phyloP scores from a whole-genome alignment of 2,888 invertebrate species.

The Odontocolon sp. region DNA sequence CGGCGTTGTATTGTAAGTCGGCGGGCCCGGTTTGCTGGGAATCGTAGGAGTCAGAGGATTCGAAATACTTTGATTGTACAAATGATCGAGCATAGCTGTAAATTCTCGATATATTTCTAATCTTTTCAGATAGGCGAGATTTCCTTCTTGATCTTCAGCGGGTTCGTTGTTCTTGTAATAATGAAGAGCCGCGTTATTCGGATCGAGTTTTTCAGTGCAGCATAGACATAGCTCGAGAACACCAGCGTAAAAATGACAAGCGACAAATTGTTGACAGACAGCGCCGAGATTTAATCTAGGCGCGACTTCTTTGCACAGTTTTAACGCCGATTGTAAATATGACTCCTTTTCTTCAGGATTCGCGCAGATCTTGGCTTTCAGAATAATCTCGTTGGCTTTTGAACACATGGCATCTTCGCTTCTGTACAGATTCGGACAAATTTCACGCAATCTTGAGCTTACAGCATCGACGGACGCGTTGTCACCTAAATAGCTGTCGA shows the following conservation, averaged over 20 bases:
- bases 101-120: conserved; percentile 95
- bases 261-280: conserved; percentile 92
- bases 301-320: conserved; percentile 94
- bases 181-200: conserved; percentile 92
- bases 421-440: conserved; percentile 96
- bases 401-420: conserved; percentile 98
- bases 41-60: conserved; percentile 79
- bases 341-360: conserved; percentile 90
- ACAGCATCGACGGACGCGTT: conserved; percentile 97
- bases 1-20: conserved; percentile 70
- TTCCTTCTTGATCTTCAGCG: conserved; percentile 91
- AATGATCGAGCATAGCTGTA: conserved; percentile 88
- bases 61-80: conserved; percentile 84
- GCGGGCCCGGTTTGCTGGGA: conserved; percentile 79
- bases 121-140: conserved; percentile 88
- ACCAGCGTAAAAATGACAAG: conserved; percentile 92
- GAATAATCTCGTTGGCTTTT: conserved; percentile 95
- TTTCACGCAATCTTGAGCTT: conserved; percentile 91
- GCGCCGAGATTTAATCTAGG: conserved; percentile 92
- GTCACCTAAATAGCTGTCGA: conserved; percentile 95
- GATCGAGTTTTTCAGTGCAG: conserved; percentile 94
- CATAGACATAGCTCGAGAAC: conserved; percentile 93
- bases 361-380: conserved; percentile 89
- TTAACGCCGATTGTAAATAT: conserved; percentile 88
- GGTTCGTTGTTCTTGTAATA: conserved; percentile 93